Evolutionary conservation across 2,888 invertebrate species (phyloP).

Genomic region (Xestia c-nigrum): DNA sequence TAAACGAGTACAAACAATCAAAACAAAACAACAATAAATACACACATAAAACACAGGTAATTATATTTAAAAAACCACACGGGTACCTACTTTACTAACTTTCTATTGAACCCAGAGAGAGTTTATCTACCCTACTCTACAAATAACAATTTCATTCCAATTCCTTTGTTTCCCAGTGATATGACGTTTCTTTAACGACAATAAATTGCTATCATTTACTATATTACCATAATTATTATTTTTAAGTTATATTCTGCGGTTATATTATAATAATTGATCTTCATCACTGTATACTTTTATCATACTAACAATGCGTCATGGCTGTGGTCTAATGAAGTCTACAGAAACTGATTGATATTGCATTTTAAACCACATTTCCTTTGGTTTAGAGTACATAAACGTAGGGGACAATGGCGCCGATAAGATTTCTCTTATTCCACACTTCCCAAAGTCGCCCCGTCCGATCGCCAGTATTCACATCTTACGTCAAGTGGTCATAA

Average conservation of each 20-base stretch:
- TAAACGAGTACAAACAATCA: too few relatives aligned
- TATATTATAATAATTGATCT: conserved; percentile 35
- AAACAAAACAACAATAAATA: too few relatives aligned
- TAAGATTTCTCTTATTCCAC: background rate
- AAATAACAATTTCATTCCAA: conserved; percentile 41
- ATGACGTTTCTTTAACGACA: conserved; percentile 47
- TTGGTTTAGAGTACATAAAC: background rate
- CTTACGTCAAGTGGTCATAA: conserved; percentile 4
- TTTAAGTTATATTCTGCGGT: conserved; percentile 6
- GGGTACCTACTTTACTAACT: background rate
- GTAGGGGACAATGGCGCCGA: background rate
- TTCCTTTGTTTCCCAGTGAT: conserved; percentile 51
- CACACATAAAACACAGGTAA: background rate
- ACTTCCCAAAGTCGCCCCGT: background rate
- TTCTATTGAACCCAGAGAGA: background rate
- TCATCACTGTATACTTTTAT: background rate
- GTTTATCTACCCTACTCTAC: conserved; percentile 15
- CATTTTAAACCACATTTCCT: conserved; percentile 10
- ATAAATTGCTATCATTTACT: conserved; percentile 41
- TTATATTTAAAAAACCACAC: conserved; percentile 8
- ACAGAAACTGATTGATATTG: conserved; percentile 8
- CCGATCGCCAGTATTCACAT: conserved; percentile 1
- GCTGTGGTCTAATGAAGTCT: background rate
- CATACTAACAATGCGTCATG: background rate
- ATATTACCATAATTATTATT: conserved; percentile 16